These are phyloP conservation scores for Dryocosmus kuriphilus DNA, from an alignment of 2,888 invertebrate species.

Conservation along the genomic window DNA sequence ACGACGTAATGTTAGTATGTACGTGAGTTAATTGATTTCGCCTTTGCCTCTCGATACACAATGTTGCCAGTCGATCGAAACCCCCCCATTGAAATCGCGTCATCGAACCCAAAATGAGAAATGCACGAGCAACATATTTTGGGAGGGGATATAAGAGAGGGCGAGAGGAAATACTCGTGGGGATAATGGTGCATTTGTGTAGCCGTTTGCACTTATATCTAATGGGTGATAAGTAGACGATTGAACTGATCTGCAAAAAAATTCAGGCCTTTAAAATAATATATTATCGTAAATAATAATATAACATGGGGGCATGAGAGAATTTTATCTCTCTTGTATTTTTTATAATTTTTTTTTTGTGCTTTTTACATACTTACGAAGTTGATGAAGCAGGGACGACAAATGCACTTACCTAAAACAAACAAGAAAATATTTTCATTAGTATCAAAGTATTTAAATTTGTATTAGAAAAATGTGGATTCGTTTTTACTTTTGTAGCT, in stretches of 20 bases:
- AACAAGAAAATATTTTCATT: neutral
- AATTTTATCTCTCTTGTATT: neutral
- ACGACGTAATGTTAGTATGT: slow-evolving; percentile 49
- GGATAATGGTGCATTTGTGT: slow-evolving; percentile 9
- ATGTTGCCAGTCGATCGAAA: slow-evolving; percentile 28
- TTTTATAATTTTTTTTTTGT: neutral
- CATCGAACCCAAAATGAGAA: slow-evolving; percentile 23
- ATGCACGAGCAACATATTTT: slow-evolving; percentile 1
- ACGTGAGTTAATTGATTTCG: slow-evolving; percentile 73
- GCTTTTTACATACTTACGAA: neutral
- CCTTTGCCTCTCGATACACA: slow-evolving; percentile 63
- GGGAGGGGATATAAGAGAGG: slow-evolving; percentile 27
- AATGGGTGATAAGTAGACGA: slow-evolving; percentile 16
- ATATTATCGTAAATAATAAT: slow-evolving; percentile 13
- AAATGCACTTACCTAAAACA: neutral
- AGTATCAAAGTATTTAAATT: neutral
- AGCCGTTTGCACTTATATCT: slow-evolving; percentile 20
- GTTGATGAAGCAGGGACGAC: neutral
- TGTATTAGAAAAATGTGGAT: neutral
- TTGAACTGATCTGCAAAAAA: neutral
- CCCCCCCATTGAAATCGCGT: slow-evolving; percentile 59
- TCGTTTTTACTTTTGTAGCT: too few species aligned
- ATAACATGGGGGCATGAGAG: neutral
- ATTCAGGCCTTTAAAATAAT: slow-evolving; percentile 15
- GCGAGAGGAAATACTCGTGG: slow-evolving; percentile 7